Conservation (phyloP, 64 coral and sea anemone species). For the Pocillopora verrucosa region DNA sequence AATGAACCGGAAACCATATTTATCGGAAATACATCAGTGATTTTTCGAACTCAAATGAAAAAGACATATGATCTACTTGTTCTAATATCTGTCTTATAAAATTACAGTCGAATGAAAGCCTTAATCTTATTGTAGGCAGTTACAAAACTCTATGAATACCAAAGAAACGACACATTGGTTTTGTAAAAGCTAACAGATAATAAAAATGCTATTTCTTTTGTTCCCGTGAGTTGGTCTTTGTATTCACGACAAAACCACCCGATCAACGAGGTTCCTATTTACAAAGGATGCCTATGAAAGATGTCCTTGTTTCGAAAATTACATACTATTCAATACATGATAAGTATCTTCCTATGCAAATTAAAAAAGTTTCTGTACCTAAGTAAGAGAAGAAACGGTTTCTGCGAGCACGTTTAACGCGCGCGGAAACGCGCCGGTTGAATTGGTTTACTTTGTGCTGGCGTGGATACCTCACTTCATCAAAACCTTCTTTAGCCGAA, state of each 20-base stretch:
- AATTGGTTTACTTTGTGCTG: no score
- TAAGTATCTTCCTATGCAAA: not conserved
- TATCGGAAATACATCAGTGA: not conserved
- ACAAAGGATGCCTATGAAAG: not conserved
- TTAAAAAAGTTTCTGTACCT: no score
- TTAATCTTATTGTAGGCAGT: not conserved
- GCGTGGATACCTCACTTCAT: no score
- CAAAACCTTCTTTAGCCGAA: no score
- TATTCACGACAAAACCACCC: not conserved
- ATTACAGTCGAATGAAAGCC: not conserved
- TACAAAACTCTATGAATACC: not conserved
- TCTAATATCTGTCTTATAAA: not conserved
- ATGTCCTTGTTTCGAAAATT: not conserved
- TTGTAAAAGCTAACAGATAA: not conserved
- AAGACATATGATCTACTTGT: not conserved
- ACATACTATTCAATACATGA: not conserved
- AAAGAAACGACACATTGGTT: conserved; percentile 27
- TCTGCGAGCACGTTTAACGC: no score
- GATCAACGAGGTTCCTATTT: conserved; percentile 7
- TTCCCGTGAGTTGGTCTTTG: not conserved
- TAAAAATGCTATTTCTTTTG: not conserved
- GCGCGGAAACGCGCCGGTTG: no score
- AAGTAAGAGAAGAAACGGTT: no score
- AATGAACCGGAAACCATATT: not conserved
- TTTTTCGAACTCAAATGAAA: not conserved